A percentile compares a stretch with the other conserved stretches of the same genome.
Evolutionary conservation across 1,140 invertebrate genomes (phyloP).

Genomic region (Halictus rubicundus): DNA sequence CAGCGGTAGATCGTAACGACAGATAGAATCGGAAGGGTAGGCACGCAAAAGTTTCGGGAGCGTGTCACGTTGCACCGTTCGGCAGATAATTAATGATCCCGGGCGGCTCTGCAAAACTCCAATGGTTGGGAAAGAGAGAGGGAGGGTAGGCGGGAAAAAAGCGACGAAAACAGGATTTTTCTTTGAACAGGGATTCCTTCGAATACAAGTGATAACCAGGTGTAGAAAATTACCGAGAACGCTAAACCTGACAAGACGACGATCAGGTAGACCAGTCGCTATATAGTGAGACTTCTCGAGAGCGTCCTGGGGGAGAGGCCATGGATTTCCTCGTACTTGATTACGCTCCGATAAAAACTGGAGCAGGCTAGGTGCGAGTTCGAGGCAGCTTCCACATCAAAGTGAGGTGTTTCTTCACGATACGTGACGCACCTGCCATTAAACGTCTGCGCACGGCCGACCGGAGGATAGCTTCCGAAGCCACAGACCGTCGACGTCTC

Average conservation of each 20-base stretch:
- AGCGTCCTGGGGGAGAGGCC: constrained; percentile 64
- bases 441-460: constrained; percentile 36
- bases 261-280: constrained; percentile 41
- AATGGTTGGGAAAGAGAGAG: background rate
- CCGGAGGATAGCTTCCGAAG: constrained; percentile 28
- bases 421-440: constrained; percentile 63
- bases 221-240: constrained; percentile 55
- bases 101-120: background rate
- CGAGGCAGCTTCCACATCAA: constrained; percentile 46
- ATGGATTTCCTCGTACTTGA: constrained; percentile 63
- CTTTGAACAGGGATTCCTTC: constrained; percentile 35
- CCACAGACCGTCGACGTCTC: constrained; percentile 39
- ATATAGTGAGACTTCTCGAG: constrained; percentile 6
- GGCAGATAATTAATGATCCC: constrained; percentile 4
- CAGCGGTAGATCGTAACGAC: background rate
- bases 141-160: background rate
- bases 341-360: constrained; percentile 61
- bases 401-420: constrained; percentile 61
- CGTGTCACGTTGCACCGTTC: background rate
- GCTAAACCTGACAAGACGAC: constrained; percentile 36
- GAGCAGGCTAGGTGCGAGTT: constrained; percentile 57
- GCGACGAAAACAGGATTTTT: constrained; percentile 25
- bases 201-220: constrained; percentile 41
- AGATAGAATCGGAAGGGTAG: background rate
- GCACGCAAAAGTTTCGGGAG: background rate